Conservation (phyloP, 2,888 invertebrate genomes). For the Kuschelorhynchus macadamiae region DNA sequence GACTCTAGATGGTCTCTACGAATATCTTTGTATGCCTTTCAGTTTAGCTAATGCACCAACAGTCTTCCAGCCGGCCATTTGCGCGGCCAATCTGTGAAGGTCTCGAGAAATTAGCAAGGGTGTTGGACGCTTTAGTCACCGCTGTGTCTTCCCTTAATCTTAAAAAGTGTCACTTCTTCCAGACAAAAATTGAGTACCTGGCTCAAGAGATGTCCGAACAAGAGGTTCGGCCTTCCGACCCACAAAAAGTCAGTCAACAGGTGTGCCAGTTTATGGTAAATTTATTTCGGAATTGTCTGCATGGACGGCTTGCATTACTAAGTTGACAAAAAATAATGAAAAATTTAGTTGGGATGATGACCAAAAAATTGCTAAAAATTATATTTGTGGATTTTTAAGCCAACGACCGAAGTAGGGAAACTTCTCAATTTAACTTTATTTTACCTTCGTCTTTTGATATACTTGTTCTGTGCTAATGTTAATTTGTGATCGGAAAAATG, state of each 20-base stretch:
- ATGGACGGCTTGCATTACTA: not conserved
- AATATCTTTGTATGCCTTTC: too few species aligned
- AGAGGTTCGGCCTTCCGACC: not conserved
- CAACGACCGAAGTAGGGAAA: too few species aligned
- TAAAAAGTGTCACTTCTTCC: conserved; percentile 1
- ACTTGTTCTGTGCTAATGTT: too few species aligned
- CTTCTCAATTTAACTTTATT: too few species aligned
- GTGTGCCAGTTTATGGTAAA: not conserved
- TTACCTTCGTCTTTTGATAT: too few species aligned
- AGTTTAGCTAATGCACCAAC: too few species aligned
- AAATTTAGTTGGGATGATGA: not conserved
- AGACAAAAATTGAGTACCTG: not conserved
- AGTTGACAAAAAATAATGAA: not conserved
- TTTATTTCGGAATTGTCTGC: conserved; percentile 2
- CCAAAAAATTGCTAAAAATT: not conserved
- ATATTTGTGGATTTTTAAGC: not conserved
- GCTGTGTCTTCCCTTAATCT: conserved; percentile 14
- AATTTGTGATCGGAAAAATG: too few species aligned
- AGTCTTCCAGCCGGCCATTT: too few species aligned
- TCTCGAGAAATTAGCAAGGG: conserved; percentile 7
- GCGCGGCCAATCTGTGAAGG: conserved; percentile 5
- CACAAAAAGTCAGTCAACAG: not conserved
- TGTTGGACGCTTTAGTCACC: not conserved
- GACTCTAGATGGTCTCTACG: too few species aligned
- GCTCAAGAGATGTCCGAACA: too few species aligned